These are phyloP conservation scores for Pachyseris speciosa DNA, from an alignment of 64 coral and sea anemone genomes.

Conservation along the genomic window DNA sequence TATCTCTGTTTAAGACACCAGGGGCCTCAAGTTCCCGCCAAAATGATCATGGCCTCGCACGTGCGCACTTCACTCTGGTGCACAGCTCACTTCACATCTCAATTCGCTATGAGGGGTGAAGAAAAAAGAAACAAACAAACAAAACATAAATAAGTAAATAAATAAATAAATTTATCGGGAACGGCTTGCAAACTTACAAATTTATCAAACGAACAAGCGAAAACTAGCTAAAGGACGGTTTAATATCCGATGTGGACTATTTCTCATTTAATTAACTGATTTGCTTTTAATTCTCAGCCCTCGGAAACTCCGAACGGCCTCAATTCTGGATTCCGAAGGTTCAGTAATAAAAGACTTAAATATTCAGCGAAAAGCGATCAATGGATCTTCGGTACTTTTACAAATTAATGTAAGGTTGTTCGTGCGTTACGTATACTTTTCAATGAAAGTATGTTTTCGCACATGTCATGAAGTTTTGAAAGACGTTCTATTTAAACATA, in stretches of 20 bases:
- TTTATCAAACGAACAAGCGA: too few species aligned
- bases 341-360: conserved; percentile 38
- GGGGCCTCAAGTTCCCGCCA: neutral
- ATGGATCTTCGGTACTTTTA: conserved; percentile 42
- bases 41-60: conserved; percentile 48
- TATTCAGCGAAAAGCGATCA: conserved; percentile 32
- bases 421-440: neutral
- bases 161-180: too few species aligned
- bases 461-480: neutral
- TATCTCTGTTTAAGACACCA: neutral
- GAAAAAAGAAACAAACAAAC: neutral
- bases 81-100: conserved; percentile 55
- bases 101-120: conserved; percentile 73
- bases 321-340: conserved; percentile 8
- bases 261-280: neutral
- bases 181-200: too few species aligned
- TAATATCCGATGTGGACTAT: neutral
- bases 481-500: too few species aligned
- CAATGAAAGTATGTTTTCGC: neutral
- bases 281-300: neutral
- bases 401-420: too few species aligned
- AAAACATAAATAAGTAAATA: too few species aligned
- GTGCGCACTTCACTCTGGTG: conserved; percentile 47
- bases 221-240: too few species aligned
- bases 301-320: neutral